These are phyloP conservation scores for Ataeniobius toweri DNA, from an alignment of 2,797 vertebrate genomes.

Conservation along the genomic window DNA sequence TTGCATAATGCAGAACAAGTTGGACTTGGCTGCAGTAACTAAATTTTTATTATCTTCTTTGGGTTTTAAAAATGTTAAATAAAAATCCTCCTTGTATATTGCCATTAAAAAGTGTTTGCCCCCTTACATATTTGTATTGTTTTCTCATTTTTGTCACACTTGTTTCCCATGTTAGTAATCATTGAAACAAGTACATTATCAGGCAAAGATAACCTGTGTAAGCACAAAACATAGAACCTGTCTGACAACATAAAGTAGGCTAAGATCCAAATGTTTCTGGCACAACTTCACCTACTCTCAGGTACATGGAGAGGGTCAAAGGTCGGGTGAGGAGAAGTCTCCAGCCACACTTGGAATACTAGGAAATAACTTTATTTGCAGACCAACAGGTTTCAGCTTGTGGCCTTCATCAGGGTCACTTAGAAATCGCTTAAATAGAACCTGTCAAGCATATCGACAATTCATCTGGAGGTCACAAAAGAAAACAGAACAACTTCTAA, in stretches of 20 bases:
- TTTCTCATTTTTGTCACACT: neutral
- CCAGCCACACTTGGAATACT: no score
- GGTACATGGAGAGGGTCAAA: no score
- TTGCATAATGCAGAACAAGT: slow-evolving; percentile 7
- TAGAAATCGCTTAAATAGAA: neutral
- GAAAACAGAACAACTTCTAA: neutral
- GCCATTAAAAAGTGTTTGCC: neutral
- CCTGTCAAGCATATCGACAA: neutral
- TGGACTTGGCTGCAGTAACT: neutral
- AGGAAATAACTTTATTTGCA: no score
- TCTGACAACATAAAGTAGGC: neutral
- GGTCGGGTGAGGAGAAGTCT: no score
- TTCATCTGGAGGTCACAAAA: neutral
- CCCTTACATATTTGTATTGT: neutral
- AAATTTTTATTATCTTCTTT: neutral
- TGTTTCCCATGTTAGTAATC: neutral
- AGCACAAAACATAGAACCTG: neutral
- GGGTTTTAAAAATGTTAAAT: neutral
- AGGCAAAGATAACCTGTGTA: neutral
- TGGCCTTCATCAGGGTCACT: no score
- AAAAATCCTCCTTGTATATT: neutral
- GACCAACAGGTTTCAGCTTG: no score
- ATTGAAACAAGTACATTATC: neutral
- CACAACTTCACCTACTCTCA: no score
- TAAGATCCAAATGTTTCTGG: neutral